Conservation (phyloP, 2,797 vertebrate species). For the Cottoperca gobio region DNA sequence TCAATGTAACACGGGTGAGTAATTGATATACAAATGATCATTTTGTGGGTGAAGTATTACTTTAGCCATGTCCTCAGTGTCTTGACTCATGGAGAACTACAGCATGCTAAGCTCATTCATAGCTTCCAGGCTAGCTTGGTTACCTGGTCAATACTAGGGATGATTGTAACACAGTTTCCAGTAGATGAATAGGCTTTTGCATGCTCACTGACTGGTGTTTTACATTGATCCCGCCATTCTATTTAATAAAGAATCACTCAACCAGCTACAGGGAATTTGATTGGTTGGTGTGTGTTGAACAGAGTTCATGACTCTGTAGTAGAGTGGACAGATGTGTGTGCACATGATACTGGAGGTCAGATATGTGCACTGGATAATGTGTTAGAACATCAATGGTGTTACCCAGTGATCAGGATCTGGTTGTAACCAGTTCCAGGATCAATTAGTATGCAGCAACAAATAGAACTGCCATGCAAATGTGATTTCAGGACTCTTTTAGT, state of each 20-base stretch:
- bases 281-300: conserved; percentile 31
- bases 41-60: no score
- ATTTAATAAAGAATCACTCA: conserved; percentile 56
- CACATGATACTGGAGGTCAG: conserved; percentile 21
- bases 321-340: conserved; percentile 35
- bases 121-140: not conserved
- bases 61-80: not conserved
- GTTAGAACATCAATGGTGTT: conserved; percentile 35
- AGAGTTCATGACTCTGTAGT: conserved; percentile 46
- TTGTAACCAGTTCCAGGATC: not conserved
- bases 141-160: not conserved
- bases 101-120: not conserved
- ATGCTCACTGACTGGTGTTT: conserved; percentile 8
- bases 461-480: not conserved
- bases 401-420: conserved; percentile 22
- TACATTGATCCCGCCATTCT: conserved; percentile 52
- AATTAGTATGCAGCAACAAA: conserved; percentile 9
- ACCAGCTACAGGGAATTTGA: conserved; percentile 50
- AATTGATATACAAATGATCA: no score
- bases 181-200: conserved; percentile 30
- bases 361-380: conserved; percentile 19
- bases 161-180: conserved; percentile 2
- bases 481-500: conserved; percentile 2
- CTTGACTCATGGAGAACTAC: not conserved
- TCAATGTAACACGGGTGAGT: no score